phyloP scores from a whole-genome alignment of 2,888 invertebrate genomes.

The Trichogramma evanescens region DNA sequence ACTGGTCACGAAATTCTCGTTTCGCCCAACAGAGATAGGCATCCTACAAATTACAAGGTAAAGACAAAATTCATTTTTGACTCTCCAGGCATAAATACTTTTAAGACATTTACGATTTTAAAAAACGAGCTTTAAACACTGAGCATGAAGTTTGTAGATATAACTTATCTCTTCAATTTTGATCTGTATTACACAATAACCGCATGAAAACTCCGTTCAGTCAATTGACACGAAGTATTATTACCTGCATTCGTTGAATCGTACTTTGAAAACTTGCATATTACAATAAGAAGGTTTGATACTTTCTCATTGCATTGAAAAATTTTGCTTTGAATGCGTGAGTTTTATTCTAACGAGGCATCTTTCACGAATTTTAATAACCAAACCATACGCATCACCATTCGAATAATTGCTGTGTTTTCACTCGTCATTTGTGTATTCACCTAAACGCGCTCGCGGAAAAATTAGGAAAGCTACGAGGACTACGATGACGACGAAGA shows the following conservation, averaged over 20 bases:
- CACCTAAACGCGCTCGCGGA: constrained; percentile 7
- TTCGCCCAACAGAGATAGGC: constrained; percentile 83
- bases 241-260: constrained; percentile 9
- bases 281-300: too few relatives aligned
- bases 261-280: background rate
- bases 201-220: constrained; percentile 31
- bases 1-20: constrained; percentile 86
- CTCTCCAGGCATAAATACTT: constrained; percentile 6
- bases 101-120: background rate
- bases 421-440: constrained; percentile 14
- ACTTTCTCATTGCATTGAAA: too few relatives aligned
- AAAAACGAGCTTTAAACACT: background rate
- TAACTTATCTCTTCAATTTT: constrained; percentile 11
- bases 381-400: too few relatives aligned
- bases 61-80: constrained; percentile 15
- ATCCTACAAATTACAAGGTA: constrained; percentile 75
- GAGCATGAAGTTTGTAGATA: constrained; percentile 37
- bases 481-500: constrained; percentile 37
- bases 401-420: constrained; percentile 16
- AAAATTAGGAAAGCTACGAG: constrained; percentile 40
- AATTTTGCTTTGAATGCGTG: constrained; percentile 6
- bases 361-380: too few relatives aligned
- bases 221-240: background rate
- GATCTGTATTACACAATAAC: constrained; percentile 37
- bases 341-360: background rate